Conservation (phyloP, 2,888 invertebrate genomes). For the Prosapia bicincta region DNA sequence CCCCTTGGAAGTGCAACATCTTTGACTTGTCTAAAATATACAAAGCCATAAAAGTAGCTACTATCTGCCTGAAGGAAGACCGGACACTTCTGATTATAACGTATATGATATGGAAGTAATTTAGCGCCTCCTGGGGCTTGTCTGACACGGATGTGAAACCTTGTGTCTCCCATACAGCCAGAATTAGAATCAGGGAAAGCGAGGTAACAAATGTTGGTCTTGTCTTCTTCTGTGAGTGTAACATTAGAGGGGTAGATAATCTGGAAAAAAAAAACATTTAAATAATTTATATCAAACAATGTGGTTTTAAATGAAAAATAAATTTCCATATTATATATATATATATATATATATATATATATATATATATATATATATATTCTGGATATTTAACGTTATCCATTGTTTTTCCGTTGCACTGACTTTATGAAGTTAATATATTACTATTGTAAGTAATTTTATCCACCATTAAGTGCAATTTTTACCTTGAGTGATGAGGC, state of each 20-base stretch:
- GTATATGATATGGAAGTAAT: slow-evolving; percentile 53
- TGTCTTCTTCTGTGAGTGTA: slow-evolving; percentile 76
- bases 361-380: too few species aligned
- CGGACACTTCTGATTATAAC: slow-evolving; percentile 57
- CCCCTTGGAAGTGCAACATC: slow-evolving; percentile 89
- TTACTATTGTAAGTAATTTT: too few species aligned
- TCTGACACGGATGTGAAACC: slow-evolving; percentile 90
- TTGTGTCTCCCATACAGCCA: slow-evolving; percentile 97
- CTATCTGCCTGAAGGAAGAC: slow-evolving; percentile 74
- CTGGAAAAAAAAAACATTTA: slow-evolving; percentile 51
- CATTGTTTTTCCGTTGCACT: too few species aligned
- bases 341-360: too few species aligned
- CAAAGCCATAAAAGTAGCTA: slow-evolving; percentile 94
- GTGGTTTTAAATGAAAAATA: too few species aligned
- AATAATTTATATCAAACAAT: too few species aligned
- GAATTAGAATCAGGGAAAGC: slow-evolving; percentile 99
- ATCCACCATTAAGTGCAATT: too few species aligned
- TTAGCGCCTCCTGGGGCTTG: slow-evolving; percentile 57
- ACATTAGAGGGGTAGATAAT: slow-evolving; percentile 79
- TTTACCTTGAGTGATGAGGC: too few species aligned
- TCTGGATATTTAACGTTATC: too few species aligned
- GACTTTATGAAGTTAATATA: too few species aligned
- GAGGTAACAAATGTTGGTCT: slow-evolving; percentile 93
- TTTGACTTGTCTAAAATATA: slow-evolving; percentile 96
- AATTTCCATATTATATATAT: too few species aligned